Evolutionary conservation across 2,888 invertebrate species (phyloP), one percentile per base, ranked within the genome.

Genomic region (Drosophila acutilabella): DNA sequence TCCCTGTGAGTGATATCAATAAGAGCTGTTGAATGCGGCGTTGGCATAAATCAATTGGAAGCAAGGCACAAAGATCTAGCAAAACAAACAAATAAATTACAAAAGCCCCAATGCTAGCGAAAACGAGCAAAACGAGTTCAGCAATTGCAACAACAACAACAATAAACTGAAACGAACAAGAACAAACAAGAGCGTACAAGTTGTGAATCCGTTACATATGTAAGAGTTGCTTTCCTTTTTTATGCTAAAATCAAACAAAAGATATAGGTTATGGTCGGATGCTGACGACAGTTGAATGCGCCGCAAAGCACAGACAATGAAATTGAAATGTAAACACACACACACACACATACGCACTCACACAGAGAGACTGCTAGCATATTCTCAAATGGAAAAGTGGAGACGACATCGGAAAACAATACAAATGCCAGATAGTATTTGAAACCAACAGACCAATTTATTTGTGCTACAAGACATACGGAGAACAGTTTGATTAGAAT

Each of bases 71-170:
- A 59, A 62, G 64, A 66, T 66, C 66, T 66, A 57, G 67, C 78
- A 74, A 74, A 65, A 67, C 88, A 88, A 82, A 79, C 86, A 85
- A 81, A 82, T 82, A 82, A 82, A 85, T 85, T 82, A 70, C 85
- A 81, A 59, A 69, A 42, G 52, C 58, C 79, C 79, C 81, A 42
- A 41, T 59, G 48, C 64, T 69, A 68, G 52, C 8, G 30, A 41
- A 57, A 75, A 66, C 72, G 79, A 71, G 50, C 52, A 64, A 42
- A 65, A 71, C 41, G 18, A 61, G 64, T 52, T 52, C 52, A 36
- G 30, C 30, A n/a, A n/a, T n/a, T n/a, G n/a, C n/a, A 50, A 42
- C 53, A 53, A 53, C 26, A 44, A 33, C 42, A 23, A 53, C 14
- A 54, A 41, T 20, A 40, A 50, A 51, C 69, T 54, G 44, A 11